Percentiles rank a stretch among this genome's conserved stretches.
Conservation (phyloP, 2,888 invertebrate genomes). For the Diogma glabrata region DNA sequence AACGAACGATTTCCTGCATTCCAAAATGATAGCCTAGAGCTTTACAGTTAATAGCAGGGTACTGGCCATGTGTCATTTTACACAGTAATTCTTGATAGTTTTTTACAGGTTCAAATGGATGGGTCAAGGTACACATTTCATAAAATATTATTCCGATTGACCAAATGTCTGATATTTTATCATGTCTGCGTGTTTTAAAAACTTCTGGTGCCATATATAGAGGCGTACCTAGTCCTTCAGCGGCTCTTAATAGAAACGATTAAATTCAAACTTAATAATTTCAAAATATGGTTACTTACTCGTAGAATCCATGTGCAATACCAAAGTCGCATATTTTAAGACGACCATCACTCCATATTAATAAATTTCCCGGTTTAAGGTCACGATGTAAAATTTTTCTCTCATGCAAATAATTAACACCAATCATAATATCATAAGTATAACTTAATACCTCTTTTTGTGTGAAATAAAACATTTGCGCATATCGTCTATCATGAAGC, state of each 20-base stretch:
- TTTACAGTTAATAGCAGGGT: neutral
- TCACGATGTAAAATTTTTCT: conserved; percentile 24
- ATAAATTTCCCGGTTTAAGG: conserved; percentile 19
- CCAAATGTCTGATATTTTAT: conserved; percentile 55
- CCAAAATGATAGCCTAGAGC: neutral
- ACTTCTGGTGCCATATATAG: conserved; percentile 58
- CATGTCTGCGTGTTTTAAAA: conserved; percentile 47
- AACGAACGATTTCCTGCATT: neutral
- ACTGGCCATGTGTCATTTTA: neutral
- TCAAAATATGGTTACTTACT: conserved; percentile 13
- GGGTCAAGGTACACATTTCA: conserved; percentile 36
- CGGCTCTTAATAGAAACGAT: conserved; percentile 32
- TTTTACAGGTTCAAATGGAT: conserved; percentile 12
- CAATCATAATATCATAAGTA: conserved; percentile 35
- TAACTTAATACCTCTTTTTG: conserved; percentile 27
- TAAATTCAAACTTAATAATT: no score
- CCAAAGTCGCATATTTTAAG: conserved; percentile 20
- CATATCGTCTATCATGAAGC: conserved; percentile 17
- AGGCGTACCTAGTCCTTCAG: conserved; percentile 41
- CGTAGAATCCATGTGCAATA: conserved; percentile 22
- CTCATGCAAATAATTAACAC: conserved; percentile 33
- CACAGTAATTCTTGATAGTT: neutral
- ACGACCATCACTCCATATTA: conserved; percentile 14
- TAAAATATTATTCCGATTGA: conserved; percentile 52
- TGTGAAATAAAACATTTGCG: neutral